phyloP scores from a whole-genome alignment of 2,888 invertebrate species.

The Coleophora deauratella region DNA sequence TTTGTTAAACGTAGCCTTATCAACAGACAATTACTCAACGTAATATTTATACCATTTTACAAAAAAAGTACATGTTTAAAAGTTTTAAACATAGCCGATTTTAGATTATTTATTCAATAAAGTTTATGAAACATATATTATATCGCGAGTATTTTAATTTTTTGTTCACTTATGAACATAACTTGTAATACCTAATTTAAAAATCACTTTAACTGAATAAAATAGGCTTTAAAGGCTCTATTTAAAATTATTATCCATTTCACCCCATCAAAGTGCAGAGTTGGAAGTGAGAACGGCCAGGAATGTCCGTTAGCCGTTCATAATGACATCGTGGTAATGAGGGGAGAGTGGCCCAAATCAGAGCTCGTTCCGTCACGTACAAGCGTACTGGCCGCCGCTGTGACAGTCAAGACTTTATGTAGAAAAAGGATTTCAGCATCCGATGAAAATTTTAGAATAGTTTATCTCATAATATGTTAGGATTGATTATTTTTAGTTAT shows the following conservation, averaged over 20 bases:
- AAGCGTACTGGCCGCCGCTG: conserved; percentile 30
- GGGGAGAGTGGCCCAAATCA: conserved; percentile 49
- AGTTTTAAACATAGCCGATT: too few relatives aligned
- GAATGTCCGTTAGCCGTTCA: conserved; percentile 57
- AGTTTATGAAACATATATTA: too few relatives aligned
- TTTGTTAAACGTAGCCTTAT: too few relatives aligned
- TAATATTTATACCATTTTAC: too few relatives aligned
- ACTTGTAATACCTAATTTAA: too few relatives aligned
- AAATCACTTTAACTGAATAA: conserved; percentile 14
- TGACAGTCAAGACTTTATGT: conserved; percentile 18
- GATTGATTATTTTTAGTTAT: not conserved
- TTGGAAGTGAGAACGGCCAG: conserved; percentile 36
- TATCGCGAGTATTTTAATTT: too few relatives aligned
- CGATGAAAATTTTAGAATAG: not conserved
- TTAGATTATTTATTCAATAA: too few relatives aligned
- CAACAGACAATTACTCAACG: too few relatives aligned
- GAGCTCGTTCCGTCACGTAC: conserved; percentile 46
- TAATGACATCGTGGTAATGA: conserved; percentile 49
- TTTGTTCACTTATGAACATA: too few relatives aligned
- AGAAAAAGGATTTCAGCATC: not conserved
- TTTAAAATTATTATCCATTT: conserved; percentile 46
- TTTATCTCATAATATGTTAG: not conserved
- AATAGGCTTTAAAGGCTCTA: conserved; percentile 25
- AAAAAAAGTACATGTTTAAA: too few relatives aligned
- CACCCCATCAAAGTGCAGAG: conserved; percentile 37